Evolutionary conservation across 2,113 vertebrate species (phyloP), one percentile per base, ranked within the genome.

Genomic region (Rhombomys opimus): DNA sequence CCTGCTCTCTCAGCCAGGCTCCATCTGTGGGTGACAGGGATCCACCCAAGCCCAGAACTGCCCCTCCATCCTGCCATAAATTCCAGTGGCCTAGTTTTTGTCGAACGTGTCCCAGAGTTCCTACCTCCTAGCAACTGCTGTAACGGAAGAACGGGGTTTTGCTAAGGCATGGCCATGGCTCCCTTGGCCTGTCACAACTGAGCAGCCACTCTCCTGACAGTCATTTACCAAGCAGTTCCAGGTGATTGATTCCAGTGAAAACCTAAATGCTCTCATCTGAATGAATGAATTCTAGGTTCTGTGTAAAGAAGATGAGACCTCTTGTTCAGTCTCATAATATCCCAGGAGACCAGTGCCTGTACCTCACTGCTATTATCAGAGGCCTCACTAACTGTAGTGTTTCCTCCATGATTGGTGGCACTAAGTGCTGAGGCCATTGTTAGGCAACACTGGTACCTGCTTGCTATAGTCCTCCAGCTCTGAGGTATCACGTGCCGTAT

Each of bases 111-210:
- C 80, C 76, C 27, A 10, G 91, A 90, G 78, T 96, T 94, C 93
- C 89, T 97, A 93, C 91, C 78, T 75, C 94, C 87, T 95, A 97
- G 96, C 95, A 97, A 97, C 12, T 18, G 91, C 38, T 96, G 96
- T 95, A 93, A 96, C 97, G 97, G 97, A 97, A 97, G 80, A 96
- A 97, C 76, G 32, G 18, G 41, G 73, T 67, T 84, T 89, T 0
- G 93, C 96, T 97, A 97, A 96, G 68, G 82, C 91, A 94, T 89
- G 52, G 93, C 89, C 84, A 7, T 65, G 94, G 77, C 82, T 82
- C 91, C 94, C 38, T 81, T 59, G 30, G 70, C 77, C 95, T 94
- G 89, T 89, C 95, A 97, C n/a, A 30, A 30, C 73, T 59, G 93
- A 95, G 85, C 23, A 0, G 90, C 54, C 90, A 82, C 96, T 93